Conservation (phyloP, 2,888 invertebrate species). For the Kuschelorhynchus macadamiae region DNA sequence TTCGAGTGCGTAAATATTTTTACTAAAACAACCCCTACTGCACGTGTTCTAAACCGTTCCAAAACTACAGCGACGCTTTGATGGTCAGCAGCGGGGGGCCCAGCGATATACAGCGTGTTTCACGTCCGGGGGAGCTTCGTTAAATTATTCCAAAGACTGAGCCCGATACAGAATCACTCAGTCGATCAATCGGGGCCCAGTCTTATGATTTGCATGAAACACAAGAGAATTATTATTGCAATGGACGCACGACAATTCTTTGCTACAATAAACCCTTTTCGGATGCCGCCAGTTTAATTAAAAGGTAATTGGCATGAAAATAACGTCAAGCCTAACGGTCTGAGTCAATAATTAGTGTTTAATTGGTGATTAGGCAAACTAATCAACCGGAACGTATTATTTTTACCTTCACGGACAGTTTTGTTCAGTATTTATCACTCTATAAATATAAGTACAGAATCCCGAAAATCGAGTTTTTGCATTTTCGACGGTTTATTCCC, state of each 20-base stretch:
- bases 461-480: no score
- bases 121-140: conserved; percentile 61
- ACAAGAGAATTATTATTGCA: conserved; percentile 54
- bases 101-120: conserved; percentile 40
- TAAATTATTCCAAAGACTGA: conserved; percentile 68
- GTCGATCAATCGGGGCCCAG: conserved; percentile 64
- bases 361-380: no score
- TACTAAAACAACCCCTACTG: neutral
- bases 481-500: no score
- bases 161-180: conserved; percentile 64
- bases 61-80: conserved; percentile 11
- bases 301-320: conserved; percentile 38
- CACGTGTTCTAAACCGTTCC: conserved; percentile 21
- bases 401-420: no score
- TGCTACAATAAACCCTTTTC: conserved; percentile 20
- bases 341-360: conserved; percentile 18
- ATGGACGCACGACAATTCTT: conserved; percentile 52
- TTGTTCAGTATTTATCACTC: no score
- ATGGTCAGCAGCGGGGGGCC: conserved; percentile 19
- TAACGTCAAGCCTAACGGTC: neutral
- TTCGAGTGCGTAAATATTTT: conserved; percentile 26
- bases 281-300: conserved; percentile 20
- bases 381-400: no score
- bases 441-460: no score
- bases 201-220: conserved; percentile 55